Evolutionary conservation across 1,140 invertebrate species (phyloP), one percentile per base, ranked within the genome.

Genomic region (Chlorops oryzae): DNA sequence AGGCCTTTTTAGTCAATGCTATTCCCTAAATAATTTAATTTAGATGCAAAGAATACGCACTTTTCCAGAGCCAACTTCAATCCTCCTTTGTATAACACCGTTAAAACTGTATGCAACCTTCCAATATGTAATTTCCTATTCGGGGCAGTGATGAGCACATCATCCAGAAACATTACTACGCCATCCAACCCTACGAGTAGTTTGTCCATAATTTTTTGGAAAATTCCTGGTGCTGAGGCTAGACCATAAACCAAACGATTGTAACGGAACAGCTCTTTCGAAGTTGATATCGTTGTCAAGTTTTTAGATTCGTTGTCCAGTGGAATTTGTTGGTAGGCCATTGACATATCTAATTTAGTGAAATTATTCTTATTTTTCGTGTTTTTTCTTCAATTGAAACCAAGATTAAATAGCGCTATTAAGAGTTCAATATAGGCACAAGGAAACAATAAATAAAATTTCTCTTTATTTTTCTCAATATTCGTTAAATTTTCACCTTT

Each of bases 11-110:
- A 52, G 10, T 60, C 58, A 21, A 77, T 64, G 2, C 72, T 52
- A 56, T 75, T 73, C 5, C 76, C 75, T 38, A 78, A 55, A 57
- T 76, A 75, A 10, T 57, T 40, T 13, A 75, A n/a, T n/a, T n/a
- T n/a, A n/a, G n/a, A n/a, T n/a, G n/a, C n/a, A n/a, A n/a, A 32
- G 28, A 42, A 42, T 12, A 2, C 40, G 9, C 40, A 42, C 20
- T 42, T 42, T 3, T 25, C 41, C 22, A 1, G 3, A 12, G 22
- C 3, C 24, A 43, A 43, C 18, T 27, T 24, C 13, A 43, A 15
- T 13, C 41, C 41, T 9, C 18, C 9, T 2, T 23, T 24, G 13
- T 22, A 2, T 22, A 43, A 25, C 6, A 43, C 6, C 2, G 5
- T 25, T 12, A 43, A 15, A 2, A 43, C 41, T 12, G 3, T 25